Base-by-base conservation (phyloP, 2,888 invertebrate species). In the Blera fallax region DNA sequence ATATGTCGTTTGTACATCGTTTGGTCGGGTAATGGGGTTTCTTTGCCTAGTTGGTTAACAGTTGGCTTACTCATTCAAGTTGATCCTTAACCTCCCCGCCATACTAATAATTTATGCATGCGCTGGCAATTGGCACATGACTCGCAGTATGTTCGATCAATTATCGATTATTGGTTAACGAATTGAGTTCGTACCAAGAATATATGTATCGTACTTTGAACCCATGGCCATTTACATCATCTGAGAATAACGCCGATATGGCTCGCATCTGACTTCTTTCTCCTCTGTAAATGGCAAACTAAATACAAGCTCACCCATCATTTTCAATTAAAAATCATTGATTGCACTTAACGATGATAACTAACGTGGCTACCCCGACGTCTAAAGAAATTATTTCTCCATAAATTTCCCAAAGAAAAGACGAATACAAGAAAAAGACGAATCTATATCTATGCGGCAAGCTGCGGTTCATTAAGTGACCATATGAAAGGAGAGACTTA, bases 261-360 rank as follows among this genome's bases (percentile, higher is more conserved):
- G 65, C 56, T 70, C 45, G 48, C 70, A 72, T 67, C 43, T 52
- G 37, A 65, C 40, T 40, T 67, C 32, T 8, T 58, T 50, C 21
- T 21, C 29, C 29, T 43, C 52, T 70, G 21, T 58, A 77, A 79
- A 69, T 52, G 58, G 64, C 70, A 74, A 56, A 60, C 54, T 37
- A 40, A 40, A 14, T 64, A 64, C 72, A 70, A 70, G 60, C 65
- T 73, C 29, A 69, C 37, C 84, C 84, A 81, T 85, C 85, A 72
- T 70, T 81, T 81, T 85, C 85, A 85, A 85, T 85, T 85, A 85
- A 85, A 81, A 85, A 70, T 72, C 76, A 81, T 85, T 85, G 85
- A 85, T 81, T 81, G 81, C 81, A 85, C 85, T 85, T 85, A 85
- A 81, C 85, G 76, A 72, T 64, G 72, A 81, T 85, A 76, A 62